A percentile compares a stretch with the other conserved stretches of the same genome.
Conservation (phyloP, 2,888 invertebrate genomes). For the Anoplius nigerrimus region DNA sequence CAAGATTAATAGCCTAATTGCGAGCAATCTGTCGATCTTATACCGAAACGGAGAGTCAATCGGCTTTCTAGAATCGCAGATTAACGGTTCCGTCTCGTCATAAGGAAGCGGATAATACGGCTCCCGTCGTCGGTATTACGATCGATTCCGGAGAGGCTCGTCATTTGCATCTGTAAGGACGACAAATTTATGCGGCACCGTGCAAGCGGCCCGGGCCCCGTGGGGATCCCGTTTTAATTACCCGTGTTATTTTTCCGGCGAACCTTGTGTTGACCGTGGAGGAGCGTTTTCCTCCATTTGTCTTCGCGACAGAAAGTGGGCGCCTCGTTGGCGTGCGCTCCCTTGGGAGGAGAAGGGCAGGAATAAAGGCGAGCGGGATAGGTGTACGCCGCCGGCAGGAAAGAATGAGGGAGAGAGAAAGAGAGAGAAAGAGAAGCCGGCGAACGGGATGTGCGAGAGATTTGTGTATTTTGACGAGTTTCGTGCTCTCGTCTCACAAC, state of each 20-base stretch:
- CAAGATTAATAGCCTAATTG: no score
- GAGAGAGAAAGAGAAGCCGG: neutral
- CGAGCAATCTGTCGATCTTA: no score
- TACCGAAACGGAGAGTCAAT: no score
- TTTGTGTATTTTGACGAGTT: conserved; percentile 73
- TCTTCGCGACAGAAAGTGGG: conserved; percentile 26
- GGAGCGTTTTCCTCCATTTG: conserved; percentile 40
- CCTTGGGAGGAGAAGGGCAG: conserved; percentile 23
- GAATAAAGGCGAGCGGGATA: conserved; percentile 7
- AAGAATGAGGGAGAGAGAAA: neutral
- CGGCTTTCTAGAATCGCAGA: no score
- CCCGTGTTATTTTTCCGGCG: conserved; percentile 47
- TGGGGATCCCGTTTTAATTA: conserved; percentile 42
- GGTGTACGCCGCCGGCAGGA: neutral
- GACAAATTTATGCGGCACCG: no score
- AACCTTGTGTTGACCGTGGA: conserved; percentile 48
- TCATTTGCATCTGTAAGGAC: no score
- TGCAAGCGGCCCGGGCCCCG: no score
- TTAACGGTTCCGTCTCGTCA: no score
- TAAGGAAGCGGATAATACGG: no score
- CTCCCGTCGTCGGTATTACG: no score
- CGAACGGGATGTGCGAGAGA: conserved; percentile 50
- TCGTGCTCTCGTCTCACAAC: conserved; percentile 62
- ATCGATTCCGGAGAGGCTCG: no score
- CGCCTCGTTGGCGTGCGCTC: conserved; percentile 28